Percentiles rank a stretch among this genome's conserved stretches.
Evolutionary conservation across 2,113 vertebrate genomes (phyloP).

Genomic region (Nerophis ophidion): DNA sequence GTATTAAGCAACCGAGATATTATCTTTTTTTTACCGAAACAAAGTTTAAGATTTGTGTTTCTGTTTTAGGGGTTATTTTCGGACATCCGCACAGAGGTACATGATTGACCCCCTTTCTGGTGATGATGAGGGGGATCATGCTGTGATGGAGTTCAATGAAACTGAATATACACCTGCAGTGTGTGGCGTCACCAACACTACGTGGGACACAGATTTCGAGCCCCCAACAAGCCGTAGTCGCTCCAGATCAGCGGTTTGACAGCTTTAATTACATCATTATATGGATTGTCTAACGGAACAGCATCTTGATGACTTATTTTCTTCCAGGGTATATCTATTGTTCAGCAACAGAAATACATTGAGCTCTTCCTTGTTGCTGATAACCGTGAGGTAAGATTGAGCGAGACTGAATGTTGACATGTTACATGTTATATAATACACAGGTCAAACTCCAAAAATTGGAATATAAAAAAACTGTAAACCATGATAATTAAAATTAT

Average conservation of each 20-base stretch:
- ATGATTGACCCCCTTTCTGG: constrained; percentile 68
- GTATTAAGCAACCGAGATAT: too few species aligned
- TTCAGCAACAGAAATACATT: constrained; percentile 65
- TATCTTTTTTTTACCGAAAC: too few species aligned
- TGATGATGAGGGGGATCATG: constrained; percentile 59
- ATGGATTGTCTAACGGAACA: not conserved
- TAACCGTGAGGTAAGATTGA: constrained; percentile 55
- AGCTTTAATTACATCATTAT: not conserved
- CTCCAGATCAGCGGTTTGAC: constrained; percentile 59
- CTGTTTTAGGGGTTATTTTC: constrained; percentile 69
- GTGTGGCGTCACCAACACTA: constrained; percentile 75
- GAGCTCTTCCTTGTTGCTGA: constrained; percentile 70
- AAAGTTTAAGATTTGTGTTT: not conserved
- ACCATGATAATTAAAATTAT: too few species aligned
- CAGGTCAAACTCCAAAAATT: too few species aligned
- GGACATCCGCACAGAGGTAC: constrained; percentile 67
- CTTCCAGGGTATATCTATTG: constrained; percentile 51
- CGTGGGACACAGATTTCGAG: constrained; percentile 55
- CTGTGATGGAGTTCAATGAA: constrained; percentile 40
- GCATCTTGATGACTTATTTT: not conserved
- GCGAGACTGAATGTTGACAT: not conserved
- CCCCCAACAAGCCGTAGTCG: constrained; percentile 54
- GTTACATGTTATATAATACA: too few species aligned
- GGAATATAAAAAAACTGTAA: too few species aligned
- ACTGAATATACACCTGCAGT: constrained; percentile 30